Base-by-base conservation (phyloP, 2,888 invertebrate species). In the Creontiades dilutus region DNA sequence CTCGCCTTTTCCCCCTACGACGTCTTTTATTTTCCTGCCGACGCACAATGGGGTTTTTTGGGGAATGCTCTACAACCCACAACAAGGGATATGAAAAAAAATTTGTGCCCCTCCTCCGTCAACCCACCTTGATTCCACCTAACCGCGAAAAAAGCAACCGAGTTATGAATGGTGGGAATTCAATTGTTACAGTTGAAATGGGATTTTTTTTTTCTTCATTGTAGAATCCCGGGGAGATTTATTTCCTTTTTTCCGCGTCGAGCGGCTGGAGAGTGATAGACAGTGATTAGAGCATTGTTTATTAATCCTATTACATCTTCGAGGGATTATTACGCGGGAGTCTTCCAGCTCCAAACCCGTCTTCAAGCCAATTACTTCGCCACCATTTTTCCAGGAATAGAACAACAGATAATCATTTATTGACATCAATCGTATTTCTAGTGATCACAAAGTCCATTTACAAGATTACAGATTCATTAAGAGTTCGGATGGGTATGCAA, bases 51-150 rank as follows among this genome's bases (percentile, higher is more conserved):
- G 78, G 48, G 76, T 78, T 88, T 37, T 48, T 68, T 86, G 57
- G 13, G 78, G 76, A 48, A 55, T 75, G 75, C 78, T 52, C 55
- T 55, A 27, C 75, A 68, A 86, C 23, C 86, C 88, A 78, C 88
- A 88, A 88, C 88, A 88, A 61, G 47, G 88, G 55, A 57, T 48
- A 46, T 78, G 80, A 88, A 88, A 88, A 88, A 57, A n/a, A 78
- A 78, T 75, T 37, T 28, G 68, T 28, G n/a, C 46, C 75, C 75
- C 85, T 28, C 86, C 46, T 47, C 23, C 86, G 55, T 23, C 86
- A 76, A 88, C 46, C 68, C 27, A 23, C 68, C 86, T 75, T 55
- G 46, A 86, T 86, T 75, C 68, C 28, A 75, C 86, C 80, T 80
- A 80, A 78, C 88, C 57, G 88, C 88, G 47, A 75, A 27, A 61